Evolutionary conservation across 37 sponge, comb jelly and placozoan species (phyloP).

Genomic region (Amphimedon queenslandica): DNA sequence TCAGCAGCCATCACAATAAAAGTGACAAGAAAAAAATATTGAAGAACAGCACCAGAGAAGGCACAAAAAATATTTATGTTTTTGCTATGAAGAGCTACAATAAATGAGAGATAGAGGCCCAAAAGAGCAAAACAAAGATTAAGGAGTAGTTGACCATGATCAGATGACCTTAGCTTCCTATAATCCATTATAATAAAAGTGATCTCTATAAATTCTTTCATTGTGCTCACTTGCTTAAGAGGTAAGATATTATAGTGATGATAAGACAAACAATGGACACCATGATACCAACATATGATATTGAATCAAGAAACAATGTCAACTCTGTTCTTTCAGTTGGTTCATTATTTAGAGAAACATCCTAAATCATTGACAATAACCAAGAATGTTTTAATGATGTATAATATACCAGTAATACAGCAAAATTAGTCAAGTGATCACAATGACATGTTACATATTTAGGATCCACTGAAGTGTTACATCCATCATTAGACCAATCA

Average conservation of each 20-base stretch:
- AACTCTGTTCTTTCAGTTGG: neutral
- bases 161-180: slow-evolving; percentile 36
- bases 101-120: slow-evolving; percentile 33
- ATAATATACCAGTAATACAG: neutral
- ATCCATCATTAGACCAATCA: slow-evolving; percentile 25
- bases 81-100: neutral
- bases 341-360: neutral
- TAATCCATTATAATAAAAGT: neutral
- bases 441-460: neutral
- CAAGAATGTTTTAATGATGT: too few species aligned
- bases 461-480: neutral
- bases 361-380: too few species aligned
- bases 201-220: neutral
- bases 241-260: slow-evolving; percentile 19
- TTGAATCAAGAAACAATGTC: slow-evolving; percentile 7
- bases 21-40: too few species aligned
- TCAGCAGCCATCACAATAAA: slow-evolving; percentile 41
- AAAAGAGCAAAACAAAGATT: slow-evolving; percentile 40
- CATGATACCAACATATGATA: slow-evolving; percentile 47
- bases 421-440: slow-evolving; percentile 8
- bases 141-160: slow-evolving; percentile 28
- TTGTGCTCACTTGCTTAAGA: slow-evolving; percentile 46
- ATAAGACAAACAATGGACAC: slow-evolving; percentile 35
- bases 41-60: slow-evolving; percentile 12
- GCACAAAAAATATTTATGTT: slow-evolving; percentile 4